A percentile compares a stretch with the other conserved stretches of the same genome.
Evolutionary conservation across 2,797 vertebrate species (phyloP).

Genomic region (Spheniscus humboldti): DNA sequence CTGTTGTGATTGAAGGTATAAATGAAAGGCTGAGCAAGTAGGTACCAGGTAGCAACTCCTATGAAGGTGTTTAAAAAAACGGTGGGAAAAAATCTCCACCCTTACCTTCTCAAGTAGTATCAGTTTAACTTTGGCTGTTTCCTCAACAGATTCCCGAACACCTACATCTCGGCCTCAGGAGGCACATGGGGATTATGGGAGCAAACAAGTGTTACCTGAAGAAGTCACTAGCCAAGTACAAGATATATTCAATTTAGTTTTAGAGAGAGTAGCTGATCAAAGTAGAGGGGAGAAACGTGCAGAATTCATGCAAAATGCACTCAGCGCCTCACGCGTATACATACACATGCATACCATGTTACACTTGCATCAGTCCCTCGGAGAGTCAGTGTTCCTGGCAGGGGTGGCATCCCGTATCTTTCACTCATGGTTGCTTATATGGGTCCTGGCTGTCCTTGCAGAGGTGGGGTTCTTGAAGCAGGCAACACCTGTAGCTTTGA

Average conservation of each 20-base stretch:
- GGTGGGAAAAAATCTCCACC: background rate
- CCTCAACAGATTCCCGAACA: background rate
- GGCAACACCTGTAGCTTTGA: background rate
- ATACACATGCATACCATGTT: fast-evolving
- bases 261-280: background rate
- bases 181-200: background rate
- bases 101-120: background rate
- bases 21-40: background rate
- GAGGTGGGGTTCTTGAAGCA: background rate
- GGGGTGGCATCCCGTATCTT: background rate
- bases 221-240: background rate
- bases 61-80: background rate
- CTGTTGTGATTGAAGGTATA: background rate
- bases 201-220: background rate
- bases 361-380: background rate
- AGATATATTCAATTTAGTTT: background rate
- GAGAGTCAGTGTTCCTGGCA: background rate
- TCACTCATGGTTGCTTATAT: background rate
- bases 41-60: background rate
- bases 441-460: background rate
- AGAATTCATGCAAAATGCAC: background rate
- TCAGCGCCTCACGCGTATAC: fast-evolving
- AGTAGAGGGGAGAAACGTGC: background rate
- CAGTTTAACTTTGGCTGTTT: background rate
- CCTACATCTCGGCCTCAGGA: background rate